Percentiles rank a stretch among this genome's conserved stretches.
These are phyloP conservation scores for Aramus guarauna DNA, from an alignment of 2,113 vertebrate genomes.

Conservation along the genomic window DNA sequence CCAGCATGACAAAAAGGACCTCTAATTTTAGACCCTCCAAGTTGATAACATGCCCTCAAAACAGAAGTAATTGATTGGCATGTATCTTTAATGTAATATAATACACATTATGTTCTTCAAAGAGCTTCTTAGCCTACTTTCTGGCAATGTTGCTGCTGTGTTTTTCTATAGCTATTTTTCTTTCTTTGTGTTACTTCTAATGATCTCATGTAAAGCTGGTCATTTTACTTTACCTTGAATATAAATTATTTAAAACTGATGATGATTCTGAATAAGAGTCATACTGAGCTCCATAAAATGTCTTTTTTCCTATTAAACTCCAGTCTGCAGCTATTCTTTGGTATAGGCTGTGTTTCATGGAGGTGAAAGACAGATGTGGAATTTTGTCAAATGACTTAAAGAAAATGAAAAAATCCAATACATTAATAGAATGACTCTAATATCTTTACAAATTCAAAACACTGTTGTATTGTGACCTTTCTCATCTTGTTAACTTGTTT, in stretches of 20 bases:
- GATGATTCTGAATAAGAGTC: not conserved
- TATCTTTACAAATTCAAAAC: not conserved
- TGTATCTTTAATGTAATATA: not conserved
- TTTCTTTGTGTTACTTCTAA: constrained; percentile 23
- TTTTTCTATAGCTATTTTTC: constrained; percentile 36
- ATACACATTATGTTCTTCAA: not conserved
- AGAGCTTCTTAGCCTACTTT: constrained; percentile 3
- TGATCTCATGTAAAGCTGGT: not conserved
- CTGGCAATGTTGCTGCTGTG: not conserved
- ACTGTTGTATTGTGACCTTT: not conserved
- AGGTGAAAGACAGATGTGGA: not conserved
- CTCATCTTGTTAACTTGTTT: not conserved
- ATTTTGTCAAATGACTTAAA: not conserved
- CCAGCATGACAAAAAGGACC: not conserved
- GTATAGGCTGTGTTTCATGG: not conserved
- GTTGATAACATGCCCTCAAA: not conserved
- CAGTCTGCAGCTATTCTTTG: not conserved
- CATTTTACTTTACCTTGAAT: not conserved
- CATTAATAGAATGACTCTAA: not conserved
- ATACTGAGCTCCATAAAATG: not conserved
- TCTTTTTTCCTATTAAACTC: not conserved
- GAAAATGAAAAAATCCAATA: not conserved
- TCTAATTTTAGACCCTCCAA: not conserved
- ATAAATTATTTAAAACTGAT: not conserved
- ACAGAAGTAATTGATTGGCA: not conserved